Evolutionary conservation across 1,140 invertebrate genomes (phyloP).

Genomic region (Papilio polytes): DNA sequence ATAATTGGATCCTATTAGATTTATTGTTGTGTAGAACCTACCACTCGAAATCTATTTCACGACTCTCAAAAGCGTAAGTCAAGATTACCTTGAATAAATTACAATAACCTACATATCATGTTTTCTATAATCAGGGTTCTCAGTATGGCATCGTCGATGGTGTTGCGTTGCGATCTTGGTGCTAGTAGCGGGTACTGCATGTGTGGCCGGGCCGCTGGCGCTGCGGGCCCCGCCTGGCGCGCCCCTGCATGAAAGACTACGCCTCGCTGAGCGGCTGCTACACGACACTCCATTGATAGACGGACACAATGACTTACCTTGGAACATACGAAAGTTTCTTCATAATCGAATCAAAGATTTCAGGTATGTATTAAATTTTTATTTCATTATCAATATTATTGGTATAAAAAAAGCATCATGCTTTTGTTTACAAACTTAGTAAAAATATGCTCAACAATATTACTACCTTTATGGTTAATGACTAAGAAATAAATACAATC

Average conservation of each 20-base stretch:
- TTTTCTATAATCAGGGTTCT: slow-evolving; percentile 57
- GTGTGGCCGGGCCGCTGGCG: slow-evolving; percentile 87
- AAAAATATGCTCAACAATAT: too few relatives aligned
- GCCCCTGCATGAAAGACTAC: slow-evolving; percentile 86
- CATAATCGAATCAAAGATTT: slow-evolving; percentile 94
- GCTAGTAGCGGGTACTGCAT: slow-evolving; percentile 86
- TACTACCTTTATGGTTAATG: too few relatives aligned
- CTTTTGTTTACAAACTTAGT: too few relatives aligned
- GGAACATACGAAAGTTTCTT: slow-evolving; percentile 94
- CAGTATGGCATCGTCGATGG: slow-evolving; percentile 84
- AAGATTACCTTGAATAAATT: too few relatives aligned
- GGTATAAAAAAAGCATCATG: not conserved
- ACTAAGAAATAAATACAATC: too few relatives aligned
- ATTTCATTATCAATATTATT: not conserved
- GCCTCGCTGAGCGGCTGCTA: slow-evolving; percentile 85
- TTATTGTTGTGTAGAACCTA: too few relatives aligned
- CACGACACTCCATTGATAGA: slow-evolving; percentile 87
- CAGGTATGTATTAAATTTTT: slow-evolving; percentile 82
- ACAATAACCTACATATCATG: not conserved
- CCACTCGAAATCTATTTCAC: too few relatives aligned
- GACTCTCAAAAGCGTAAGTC: too few relatives aligned
- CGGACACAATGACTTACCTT: slow-evolving; percentile 96
- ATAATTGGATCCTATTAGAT: too few relatives aligned
- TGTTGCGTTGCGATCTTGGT: slow-evolving; percentile 87
- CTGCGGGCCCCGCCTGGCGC: slow-evolving; percentile 87